phyloP scores from a whole-genome alignment of 2,797 vertebrate genomes.

The Manis javanica region DNA sequence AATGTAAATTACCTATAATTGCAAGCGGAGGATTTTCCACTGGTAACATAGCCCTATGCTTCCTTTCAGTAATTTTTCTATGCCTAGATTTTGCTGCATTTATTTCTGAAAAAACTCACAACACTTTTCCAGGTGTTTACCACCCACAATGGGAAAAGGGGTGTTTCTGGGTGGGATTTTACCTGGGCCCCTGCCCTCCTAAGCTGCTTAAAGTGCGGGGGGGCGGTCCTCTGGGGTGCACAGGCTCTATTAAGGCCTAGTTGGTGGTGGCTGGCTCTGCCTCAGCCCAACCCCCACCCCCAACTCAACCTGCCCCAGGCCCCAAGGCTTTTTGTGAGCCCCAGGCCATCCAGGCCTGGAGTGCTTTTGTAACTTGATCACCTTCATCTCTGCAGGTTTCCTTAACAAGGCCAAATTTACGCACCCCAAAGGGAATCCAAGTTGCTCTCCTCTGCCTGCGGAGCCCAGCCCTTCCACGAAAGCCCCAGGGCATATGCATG shows the following conservation, averaged over 20 bases:
- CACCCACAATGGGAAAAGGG: neutral
- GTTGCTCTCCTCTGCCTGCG: neutral
- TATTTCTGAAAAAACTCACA: constrained; percentile 55
- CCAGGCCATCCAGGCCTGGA: constrained; percentile 25
- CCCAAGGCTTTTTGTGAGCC: constrained; percentile 64
- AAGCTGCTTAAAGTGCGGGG: neutral
- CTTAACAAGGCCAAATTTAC: constrained; percentile 65
- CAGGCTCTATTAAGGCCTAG: neutral
- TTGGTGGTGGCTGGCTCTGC: rapidly evolving
- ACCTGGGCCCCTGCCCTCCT: neutral
- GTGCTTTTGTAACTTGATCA: constrained; percentile 74
- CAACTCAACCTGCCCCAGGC: constrained; percentile 1
- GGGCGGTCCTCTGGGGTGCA: neutral
- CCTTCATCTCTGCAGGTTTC: constrained; percentile 52
- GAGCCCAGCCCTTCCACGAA: constrained; percentile 11
- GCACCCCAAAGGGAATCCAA: neutral
- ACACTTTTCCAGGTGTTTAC: constrained; percentile 11
- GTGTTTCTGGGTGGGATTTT: neutral
- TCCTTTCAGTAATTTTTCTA: constrained; percentile 57
- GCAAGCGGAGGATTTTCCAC: constrained; percentile 49
- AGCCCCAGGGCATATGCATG: constrained; percentile 17
- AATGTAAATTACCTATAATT: constrained; percentile 68
- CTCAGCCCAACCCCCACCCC: neutral
- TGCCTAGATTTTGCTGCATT: neutral
- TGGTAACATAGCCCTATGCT: neutral